phyloP scores from a whole-genome alignment of 2,797 vertebrate genomes.

The Podarcis lilfordi region DNA sequence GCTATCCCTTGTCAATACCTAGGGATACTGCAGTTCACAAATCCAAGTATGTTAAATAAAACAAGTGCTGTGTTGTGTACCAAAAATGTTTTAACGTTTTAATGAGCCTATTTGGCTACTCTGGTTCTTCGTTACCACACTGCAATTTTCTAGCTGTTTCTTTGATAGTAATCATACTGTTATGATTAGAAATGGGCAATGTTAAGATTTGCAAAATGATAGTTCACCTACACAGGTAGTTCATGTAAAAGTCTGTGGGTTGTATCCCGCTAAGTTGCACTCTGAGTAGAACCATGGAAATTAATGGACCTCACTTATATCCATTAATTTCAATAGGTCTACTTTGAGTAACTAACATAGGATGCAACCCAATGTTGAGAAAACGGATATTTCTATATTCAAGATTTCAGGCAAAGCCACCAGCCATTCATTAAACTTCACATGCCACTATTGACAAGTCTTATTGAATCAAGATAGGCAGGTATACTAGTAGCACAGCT shows the following conservation, averaged over 20 bases:
- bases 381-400: conserved; percentile 41
- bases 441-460: conserved; percentile 45
- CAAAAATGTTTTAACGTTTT: not conserved
- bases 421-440: conserved; percentile 50
- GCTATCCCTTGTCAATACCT: not conserved
- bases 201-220: conserved; percentile 14
- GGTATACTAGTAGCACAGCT: not conserved
- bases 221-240: conserved; percentile 15
- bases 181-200: not conserved
- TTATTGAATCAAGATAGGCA: conserved; percentile 22
- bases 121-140: conserved; percentile 24
- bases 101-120: not conserved
- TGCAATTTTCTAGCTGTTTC: conserved; percentile 3
- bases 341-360: no score
- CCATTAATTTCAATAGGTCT: no score
- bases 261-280: no score
- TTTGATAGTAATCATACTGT: not conserved
- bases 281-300: no score
- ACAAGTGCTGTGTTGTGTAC: not conserved
- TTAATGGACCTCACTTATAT: no score
- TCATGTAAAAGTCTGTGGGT: not conserved
- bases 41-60: not conserved
- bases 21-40: not conserved
- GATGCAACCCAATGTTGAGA: conserved; percentile 22
- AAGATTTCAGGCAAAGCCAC: conserved; percentile 23